These are phyloP conservation scores for Dolomedes plantarius DNA, from an alignment of 2,888 invertebrate genomes.

Conservation along the genomic window DNA sequence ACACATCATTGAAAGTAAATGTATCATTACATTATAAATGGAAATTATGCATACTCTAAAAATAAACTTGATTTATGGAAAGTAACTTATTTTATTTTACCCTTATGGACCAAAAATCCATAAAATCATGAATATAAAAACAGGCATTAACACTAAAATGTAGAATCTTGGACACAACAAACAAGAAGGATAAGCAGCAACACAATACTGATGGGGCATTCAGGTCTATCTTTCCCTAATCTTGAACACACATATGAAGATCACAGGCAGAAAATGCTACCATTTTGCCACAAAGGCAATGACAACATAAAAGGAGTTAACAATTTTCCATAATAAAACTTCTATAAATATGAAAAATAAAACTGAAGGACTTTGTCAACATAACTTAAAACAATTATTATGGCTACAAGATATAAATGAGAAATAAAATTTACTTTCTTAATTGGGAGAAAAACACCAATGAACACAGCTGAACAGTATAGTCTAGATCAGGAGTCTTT, in stretches of 20 bases:
- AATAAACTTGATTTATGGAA: neutral
- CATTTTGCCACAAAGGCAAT: neutral
- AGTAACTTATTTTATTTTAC: neutral
- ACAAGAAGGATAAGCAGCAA: neutral
- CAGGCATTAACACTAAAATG: neutral
- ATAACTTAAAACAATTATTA: too few species aligned
- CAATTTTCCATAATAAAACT: too few species aligned
- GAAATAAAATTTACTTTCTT: too few species aligned
- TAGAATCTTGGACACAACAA: neutral
- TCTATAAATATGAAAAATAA: too few species aligned
- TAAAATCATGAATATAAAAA: neutral
- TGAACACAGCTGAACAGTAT: too few species aligned
- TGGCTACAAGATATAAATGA: too few species aligned
- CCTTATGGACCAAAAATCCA: neutral
- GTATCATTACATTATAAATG: too few species aligned
- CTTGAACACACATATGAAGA: constrained; percentile 5
- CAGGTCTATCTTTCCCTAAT: neutral
- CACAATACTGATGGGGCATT: constrained; percentile 7
- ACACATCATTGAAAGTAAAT: too few species aligned
- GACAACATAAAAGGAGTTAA: neutral
- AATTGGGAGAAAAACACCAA: too few species aligned
- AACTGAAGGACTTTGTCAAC: too few species aligned
- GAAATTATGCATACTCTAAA: too few species aligned
- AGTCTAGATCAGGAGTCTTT: too few species aligned
- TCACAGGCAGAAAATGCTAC: constrained; percentile 12